Percentiles rank a stretch among this genome's conserved stretches.
phyloP scores from a whole-genome alignment of 2,113 vertebrate species.

The Numenius arquata region DNA sequence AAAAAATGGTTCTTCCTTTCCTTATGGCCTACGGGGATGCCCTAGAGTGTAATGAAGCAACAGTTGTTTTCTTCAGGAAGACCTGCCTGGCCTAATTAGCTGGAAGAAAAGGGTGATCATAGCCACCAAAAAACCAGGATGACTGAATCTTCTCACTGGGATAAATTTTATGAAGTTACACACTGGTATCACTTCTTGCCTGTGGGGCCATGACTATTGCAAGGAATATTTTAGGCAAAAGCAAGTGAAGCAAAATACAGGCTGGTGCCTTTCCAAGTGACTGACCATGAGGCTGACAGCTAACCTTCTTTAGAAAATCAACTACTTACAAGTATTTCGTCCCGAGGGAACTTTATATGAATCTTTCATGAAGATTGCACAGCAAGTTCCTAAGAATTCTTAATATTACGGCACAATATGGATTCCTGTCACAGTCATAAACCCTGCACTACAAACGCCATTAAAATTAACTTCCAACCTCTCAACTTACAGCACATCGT shows the following conservation, averaged over 20 bases:
- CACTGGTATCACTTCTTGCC: background rate
- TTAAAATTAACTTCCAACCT: background rate
- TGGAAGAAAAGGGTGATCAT: background rate
- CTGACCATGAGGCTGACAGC: background rate
- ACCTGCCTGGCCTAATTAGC: background rate
- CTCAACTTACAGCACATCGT: background rate
- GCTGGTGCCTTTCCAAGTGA: conserved; percentile 20
- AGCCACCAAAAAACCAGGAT: background rate
- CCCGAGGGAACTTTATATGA: background rate
- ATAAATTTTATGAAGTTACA: background rate
- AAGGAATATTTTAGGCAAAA: background rate
- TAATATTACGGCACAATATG: background rate
- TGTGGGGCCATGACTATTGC: background rate
- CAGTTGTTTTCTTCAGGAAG: background rate
- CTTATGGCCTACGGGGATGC: background rate
- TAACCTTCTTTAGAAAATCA: background rate
- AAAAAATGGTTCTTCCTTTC: background rate
- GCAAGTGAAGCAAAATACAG: background rate
- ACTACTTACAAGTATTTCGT: background rate
- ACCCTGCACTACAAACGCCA: background rate
- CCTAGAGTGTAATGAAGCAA: background rate
- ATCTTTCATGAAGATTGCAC: background rate
- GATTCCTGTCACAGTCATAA: background rate
- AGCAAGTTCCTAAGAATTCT: background rate
- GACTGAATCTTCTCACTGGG: background rate